Evolutionary conservation across 1,140 invertebrate species (phyloP).

Genomic region (Sminthurinus signatus): DNA sequence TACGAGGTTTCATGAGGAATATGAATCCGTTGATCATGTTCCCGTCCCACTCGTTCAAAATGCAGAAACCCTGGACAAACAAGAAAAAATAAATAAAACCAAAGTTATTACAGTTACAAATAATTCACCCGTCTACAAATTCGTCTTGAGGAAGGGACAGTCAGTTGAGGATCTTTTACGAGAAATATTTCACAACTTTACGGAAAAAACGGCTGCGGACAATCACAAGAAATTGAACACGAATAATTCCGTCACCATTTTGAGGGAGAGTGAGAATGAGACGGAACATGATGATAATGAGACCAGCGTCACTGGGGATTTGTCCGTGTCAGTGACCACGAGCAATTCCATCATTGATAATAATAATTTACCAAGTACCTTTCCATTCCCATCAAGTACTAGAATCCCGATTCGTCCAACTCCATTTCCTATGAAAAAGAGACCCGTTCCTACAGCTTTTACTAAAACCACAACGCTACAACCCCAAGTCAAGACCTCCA

Average conservation of each 20-base stretch:
- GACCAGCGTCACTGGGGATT: too few relatives aligned
- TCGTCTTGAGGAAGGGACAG: constrained; percentile 38
- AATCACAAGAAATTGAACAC: too few relatives aligned
- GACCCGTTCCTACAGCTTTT: too few relatives aligned
- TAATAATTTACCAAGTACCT: neutral
- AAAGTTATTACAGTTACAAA: constrained; percentile 21
- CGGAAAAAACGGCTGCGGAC: constrained; percentile 5
- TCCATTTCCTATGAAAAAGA: too few relatives aligned
- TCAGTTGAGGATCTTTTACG: constrained; percentile 37
- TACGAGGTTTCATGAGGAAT: neutral
- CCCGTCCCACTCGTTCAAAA: constrained; percentile 29
- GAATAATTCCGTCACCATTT: neutral
- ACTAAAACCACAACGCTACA: constrained; percentile 20
- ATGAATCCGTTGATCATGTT: constrained; percentile 14
- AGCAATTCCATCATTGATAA: neutral
- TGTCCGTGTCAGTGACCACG: neutral
- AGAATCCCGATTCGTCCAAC: too few relatives aligned
- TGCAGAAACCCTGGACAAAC: neutral
- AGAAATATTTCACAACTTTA: constrained; percentile 39
- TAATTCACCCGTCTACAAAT: constrained; percentile 41
- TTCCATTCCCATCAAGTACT: too few relatives aligned
- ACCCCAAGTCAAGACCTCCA: constrained; percentile 23
- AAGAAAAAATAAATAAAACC: constrained; percentile 1
- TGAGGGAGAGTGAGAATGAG: neutral
- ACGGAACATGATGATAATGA: too few relatives aligned